A percentile compares a stretch with the other conserved stretches of the same genome.
Conservation (phyloP, 2,888 invertebrate genomes). For the Leptogaster cylindrica region DNA sequence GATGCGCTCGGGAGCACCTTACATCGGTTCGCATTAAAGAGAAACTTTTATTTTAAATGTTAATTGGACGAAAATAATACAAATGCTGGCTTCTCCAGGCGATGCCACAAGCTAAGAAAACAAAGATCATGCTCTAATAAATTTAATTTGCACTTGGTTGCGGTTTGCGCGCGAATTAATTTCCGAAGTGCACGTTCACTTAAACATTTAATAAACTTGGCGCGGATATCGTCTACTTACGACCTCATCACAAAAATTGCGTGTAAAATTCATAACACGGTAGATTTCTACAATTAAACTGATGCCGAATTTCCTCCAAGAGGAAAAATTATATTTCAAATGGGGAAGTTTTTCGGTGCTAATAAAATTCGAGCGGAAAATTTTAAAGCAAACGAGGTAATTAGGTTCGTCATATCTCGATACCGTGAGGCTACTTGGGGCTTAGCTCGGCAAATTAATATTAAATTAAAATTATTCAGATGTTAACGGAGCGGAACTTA, state of each 20-base stretch:
- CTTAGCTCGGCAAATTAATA: too few species aligned
- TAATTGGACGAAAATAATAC: too few species aligned
- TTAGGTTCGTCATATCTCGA: too few species aligned
- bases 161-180: conserved; percentile 29
- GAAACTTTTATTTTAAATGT: too few species aligned
- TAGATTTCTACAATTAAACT: conserved; percentile 23
- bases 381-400: too few species aligned
- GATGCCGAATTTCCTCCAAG: conserved; percentile 14
- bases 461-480: too few species aligned
- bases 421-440: too few species aligned
- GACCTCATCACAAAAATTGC: neutral
- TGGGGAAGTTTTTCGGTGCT: neutral
- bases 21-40: too few species aligned
- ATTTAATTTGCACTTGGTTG: conserved; percentile 36
- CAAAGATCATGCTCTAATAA: conserved; percentile 34
- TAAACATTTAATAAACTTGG: conserved; percentile 16
- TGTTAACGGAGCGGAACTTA: too few species aligned
- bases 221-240: conserved; percentile 3
- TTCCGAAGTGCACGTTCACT: conserved; percentile 17
- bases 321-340: neutral
- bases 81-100: too few species aligned
- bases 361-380: neutral
- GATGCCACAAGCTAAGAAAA: too few species aligned
- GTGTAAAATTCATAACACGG: conserved; percentile 24
- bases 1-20: too few species aligned